Percentiles rank a stretch among this genome's conserved stretches.
Conservation (phyloP, 2,797 vertebrate species). For the Neosilurus mollespiculum region DNA sequence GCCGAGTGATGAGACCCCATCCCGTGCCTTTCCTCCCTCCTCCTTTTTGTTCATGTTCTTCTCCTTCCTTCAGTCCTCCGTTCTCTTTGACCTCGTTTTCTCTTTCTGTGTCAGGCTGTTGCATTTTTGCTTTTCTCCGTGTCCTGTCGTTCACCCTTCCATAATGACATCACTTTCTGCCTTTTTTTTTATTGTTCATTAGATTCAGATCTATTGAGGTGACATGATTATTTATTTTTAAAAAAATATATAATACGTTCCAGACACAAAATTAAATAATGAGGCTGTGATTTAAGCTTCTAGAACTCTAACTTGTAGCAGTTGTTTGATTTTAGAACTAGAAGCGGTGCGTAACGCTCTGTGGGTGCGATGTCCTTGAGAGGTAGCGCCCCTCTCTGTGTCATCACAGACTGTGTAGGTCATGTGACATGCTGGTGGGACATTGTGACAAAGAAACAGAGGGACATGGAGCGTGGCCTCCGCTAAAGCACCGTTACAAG, state of each 20-base stretch:
- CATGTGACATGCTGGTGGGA: too few relatives aligned
- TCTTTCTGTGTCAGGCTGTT: constrained; percentile 34
- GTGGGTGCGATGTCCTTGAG: too few relatives aligned
- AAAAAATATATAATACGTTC: neutral
- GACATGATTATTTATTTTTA: neutral
- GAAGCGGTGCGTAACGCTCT: too few relatives aligned
- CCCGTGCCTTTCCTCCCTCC: neutral
- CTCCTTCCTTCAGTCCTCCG: constrained; percentile 14
- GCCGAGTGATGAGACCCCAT: constrained; percentile 29
- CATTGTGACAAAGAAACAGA: too few relatives aligned
- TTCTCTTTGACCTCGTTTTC: constrained; percentile 27
- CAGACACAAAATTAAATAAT: neutral
- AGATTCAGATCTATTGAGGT: neutral
- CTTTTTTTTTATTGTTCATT: constrained; percentile 5
- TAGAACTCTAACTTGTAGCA: neutral
- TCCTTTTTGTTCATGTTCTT: neutral
- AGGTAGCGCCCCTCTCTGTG: too few relatives aligned
- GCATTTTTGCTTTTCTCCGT: constrained; percentile 1
- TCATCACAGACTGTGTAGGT: too few relatives aligned
- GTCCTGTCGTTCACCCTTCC: constrained; percentile 22
- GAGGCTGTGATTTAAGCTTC: neutral
- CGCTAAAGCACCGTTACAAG: too few relatives aligned
- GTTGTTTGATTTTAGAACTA: neutral
- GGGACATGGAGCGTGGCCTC: too few relatives aligned
- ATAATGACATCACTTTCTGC: constrained; percentile 5